Percentiles rank a stretch among this genome's conserved stretches.
Evolutionary conservation across 1,140 invertebrate species (phyloP).

Genomic region (Drosophila kohkoa): DNA sequence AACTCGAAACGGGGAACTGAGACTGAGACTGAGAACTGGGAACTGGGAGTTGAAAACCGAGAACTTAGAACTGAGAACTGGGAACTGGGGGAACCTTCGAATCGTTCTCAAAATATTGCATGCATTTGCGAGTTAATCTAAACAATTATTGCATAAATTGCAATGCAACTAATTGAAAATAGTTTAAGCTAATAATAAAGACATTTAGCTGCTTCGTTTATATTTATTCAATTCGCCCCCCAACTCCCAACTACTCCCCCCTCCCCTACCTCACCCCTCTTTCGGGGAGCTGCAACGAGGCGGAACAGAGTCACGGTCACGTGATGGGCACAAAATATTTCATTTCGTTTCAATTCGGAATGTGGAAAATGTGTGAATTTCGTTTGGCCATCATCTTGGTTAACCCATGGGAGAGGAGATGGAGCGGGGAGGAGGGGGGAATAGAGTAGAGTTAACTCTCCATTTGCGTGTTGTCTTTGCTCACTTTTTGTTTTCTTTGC

Average conservation of each 20-base stretch:
- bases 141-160: constrained; percentile 44
- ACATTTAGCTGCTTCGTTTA: constrained; percentile 16
- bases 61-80: too few relatives aligned
- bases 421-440: neutral
- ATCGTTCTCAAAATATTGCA: constrained; percentile 31
- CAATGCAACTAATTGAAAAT: constrained; percentile 42
- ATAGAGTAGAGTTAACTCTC: constrained; percentile 24
- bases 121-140: constrained; percentile 36
- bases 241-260: neutral
- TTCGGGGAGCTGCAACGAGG: constrained; percentile 35
- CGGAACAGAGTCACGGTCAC: constrained; percentile 55
- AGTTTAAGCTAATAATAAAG: constrained; percentile 43
- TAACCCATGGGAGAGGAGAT: neutral
- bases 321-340: constrained; percentile 39
- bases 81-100: constrained; percentile 24
- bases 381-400: constrained; percentile 9
- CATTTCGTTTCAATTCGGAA: neutral
- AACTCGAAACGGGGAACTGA: neutral
- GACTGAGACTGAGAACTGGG: neutral
- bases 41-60: neutral
- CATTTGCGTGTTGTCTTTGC: constrained; percentile 52
- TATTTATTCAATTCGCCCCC: neutral
- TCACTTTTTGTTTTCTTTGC: neutral
- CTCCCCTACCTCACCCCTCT: neutral
- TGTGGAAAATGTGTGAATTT: constrained; percentile 11